Conservation (phyloP, 2,797 vertebrate genomes). For the Anableps anableps region DNA sequence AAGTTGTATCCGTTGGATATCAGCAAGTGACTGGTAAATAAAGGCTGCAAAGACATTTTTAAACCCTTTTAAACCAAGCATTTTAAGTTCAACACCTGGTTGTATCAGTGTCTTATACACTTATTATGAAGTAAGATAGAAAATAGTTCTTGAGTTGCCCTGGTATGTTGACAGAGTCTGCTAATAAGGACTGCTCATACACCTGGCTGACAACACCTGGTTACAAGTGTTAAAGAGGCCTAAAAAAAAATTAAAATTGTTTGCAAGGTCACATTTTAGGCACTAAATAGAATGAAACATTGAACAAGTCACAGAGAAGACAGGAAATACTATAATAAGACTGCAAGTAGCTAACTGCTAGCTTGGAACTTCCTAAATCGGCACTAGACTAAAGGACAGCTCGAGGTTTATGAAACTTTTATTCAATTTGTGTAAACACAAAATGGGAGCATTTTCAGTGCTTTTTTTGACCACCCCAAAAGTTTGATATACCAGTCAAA, state of each 20-base stretch:
- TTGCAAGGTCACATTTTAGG: background rate
- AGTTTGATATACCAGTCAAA: background rate
- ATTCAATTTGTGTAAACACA: background rate
- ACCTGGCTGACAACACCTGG: no score
- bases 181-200: no score
- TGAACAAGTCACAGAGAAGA: background rate
- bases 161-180: background rate
- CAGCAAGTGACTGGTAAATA: background rate
- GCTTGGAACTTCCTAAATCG: background rate
- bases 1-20: background rate
- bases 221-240: background rate
- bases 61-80: background rate
- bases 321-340: background rate
- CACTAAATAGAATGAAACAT: background rate
- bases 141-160: background rate
- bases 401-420: background rate
- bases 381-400: background rate
- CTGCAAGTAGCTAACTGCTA: background rate
- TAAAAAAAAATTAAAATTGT: background rate
- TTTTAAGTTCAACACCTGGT: background rate
- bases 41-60: background rate
- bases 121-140: background rate
- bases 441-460: background rate
- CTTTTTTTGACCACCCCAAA: background rate
- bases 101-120: background rate